A percentile compares a stretch with the other conserved stretches of the same genome.
Evolutionary conservation across 2,797 vertebrate genomes (phyloP).

Genomic region (Phoebastria nigripes): DNA sequence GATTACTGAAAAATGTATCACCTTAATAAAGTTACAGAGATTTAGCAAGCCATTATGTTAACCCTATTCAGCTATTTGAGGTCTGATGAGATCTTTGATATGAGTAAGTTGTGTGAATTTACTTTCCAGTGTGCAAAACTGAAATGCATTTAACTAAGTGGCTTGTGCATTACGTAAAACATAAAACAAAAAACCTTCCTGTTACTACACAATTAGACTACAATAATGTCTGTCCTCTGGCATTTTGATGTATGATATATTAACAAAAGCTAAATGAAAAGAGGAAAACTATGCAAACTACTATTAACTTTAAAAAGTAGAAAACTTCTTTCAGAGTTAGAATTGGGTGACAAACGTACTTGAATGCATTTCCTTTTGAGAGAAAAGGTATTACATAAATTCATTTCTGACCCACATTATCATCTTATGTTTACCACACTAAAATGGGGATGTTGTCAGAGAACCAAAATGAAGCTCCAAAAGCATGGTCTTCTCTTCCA

Average conservation of each 20-base stretch:
- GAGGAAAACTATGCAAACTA: neutral
- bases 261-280: neutral
- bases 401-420: neutral
- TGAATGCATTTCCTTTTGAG: neutral
- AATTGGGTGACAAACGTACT: neutral
- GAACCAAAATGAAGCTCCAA: neutral
- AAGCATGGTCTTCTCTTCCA: neutral
- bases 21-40: neutral
- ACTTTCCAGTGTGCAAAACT: neutral
- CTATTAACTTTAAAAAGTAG: neutral
- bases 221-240: neutral
- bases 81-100: neutral
- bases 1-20: neutral
- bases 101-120: neutral
- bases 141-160: slow-evolving; percentile 14
- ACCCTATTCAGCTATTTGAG: neutral
- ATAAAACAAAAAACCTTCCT: neutral
- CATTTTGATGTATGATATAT: neutral
- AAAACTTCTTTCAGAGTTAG: neutral
- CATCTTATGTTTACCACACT: neutral
- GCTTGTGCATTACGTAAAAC: neutral
- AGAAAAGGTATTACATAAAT: neutral
- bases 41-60: neutral
- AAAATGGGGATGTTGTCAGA: neutral
- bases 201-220: neutral